Evolutionary conservation across 2,888 invertebrate species (phyloP), one percentile per base, ranked within the genome.

Genomic region (Diplolepis rosae): DNA sequence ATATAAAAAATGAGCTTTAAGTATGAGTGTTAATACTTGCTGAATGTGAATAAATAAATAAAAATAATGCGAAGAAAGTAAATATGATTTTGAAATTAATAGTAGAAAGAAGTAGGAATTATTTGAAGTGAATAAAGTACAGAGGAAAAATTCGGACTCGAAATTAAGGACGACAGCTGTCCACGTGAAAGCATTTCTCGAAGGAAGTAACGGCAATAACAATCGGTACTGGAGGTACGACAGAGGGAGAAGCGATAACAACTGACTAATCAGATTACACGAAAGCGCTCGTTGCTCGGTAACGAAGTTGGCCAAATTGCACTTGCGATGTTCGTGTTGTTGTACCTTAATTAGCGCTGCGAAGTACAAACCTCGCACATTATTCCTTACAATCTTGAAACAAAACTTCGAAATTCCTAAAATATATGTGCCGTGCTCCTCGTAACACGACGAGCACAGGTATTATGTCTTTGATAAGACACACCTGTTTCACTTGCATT

Each of bases 211-310:
- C 18, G 30, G 18, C 48, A 66, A 39, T 30, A 50, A 66, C 48
- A 66, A 66, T 66, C 22, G 45, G 13, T 48, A 28, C 28, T 7
- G 6, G 56, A 35, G 61, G 27, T 27, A 61, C 35, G 22, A 18
- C 7, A 24, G 35, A 22, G 48, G 39, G 24, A 7, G 30, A n/a
- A n/a, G n/a, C n/a, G 45, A 30, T 66, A 32, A 11, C 30, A 48
- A 66, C 48, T 50, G 50, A 66, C 66, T 66, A 66, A 66, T 66
- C 66, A 66, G 66, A 50, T 66, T 48, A 66, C 66, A 32, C 7
- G 65, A 65, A 27, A 65, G n/a, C 35, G 39, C 39, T 42, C 30
- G 39, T 22, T 61, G 24, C 27, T 61, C n/a, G 28, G 50, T 66
- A 66, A 66, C 27, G 30, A 66, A 66, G 48, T 66, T 66, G 66